These are phyloP conservation scores for Caerostris extrusa DNA, from an alignment of 1,140 invertebrate species.

Conservation along the genomic window DNA sequence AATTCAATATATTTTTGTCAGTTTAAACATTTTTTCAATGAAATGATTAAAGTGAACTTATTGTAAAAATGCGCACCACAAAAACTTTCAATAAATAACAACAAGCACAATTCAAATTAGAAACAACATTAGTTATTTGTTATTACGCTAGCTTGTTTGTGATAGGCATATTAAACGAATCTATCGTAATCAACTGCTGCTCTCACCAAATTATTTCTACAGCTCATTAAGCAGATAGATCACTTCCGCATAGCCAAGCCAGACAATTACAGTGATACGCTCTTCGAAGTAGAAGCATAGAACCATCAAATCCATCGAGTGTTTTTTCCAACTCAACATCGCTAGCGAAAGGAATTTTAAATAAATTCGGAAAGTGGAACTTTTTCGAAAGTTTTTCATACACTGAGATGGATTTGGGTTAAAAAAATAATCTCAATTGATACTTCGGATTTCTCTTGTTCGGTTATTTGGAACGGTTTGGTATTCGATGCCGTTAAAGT, in stretches of 20 bases:
- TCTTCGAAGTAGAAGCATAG: neutral
- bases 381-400: neutral
- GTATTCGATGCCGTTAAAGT: no score
- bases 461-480: no score
- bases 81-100: no score
- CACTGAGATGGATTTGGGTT: no score
- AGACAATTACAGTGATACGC: neutral
- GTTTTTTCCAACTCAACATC: neutral
- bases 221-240: neutral
- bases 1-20: no score
- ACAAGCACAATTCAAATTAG: neutral
- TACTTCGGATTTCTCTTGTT: no score
- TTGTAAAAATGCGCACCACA: no score
- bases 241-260: neutral
- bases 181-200: neutral
- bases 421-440: no score
- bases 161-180: neutral
- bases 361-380: neutral
- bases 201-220: neutral
- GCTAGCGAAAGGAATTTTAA: neutral
- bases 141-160: neutral
- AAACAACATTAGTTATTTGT: neutral
- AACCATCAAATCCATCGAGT: neutral
- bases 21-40: no score
- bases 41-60: no score